phyloP scores from a whole-genome alignment of 1,140 invertebrate species.

The Colletes gigas region DNA sequence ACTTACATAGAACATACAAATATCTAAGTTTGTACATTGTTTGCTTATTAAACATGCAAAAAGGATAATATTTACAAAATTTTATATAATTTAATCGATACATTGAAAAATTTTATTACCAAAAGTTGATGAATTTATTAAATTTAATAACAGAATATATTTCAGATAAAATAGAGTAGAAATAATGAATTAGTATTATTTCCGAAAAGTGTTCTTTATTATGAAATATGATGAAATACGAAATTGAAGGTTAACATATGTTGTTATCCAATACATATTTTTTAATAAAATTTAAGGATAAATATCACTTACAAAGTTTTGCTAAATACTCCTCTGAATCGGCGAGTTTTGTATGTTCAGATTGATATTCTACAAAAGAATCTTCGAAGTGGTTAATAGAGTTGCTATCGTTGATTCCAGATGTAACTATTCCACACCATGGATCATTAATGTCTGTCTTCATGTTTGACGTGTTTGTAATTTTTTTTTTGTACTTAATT shows the following conservation, averaged over 20 bases:
- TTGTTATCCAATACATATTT: not conserved
- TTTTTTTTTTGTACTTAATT: not conserved
- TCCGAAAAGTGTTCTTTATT: not conserved
- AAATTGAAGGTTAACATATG: not conserved
- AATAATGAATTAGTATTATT: not conserved
- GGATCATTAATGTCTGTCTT: slow-evolving; percentile 69
- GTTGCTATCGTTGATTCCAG: slow-evolving; percentile 7
- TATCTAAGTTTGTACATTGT: not conserved
- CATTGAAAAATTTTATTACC: not conserved
- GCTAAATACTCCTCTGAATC: slow-evolving; percentile 75
- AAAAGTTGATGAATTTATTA: not conserved
- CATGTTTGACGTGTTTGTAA: slow-evolving; percentile 59
- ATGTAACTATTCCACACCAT: slow-evolving; percentile 54
- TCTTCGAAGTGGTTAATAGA: slow-evolving; percentile 69
- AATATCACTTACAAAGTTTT: slow-evolving; percentile 70
- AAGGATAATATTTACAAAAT: not conserved
- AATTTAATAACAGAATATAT: not conserved
- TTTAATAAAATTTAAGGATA: not conserved
- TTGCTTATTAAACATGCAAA: no score
- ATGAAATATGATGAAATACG: not conserved
- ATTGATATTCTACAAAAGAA: slow-evolving; percentile 64
- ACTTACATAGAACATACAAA: not conserved
- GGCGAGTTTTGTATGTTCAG: slow-evolving; percentile 59
- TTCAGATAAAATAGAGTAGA: not conserved
- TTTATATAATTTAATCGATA: not conserved